Evolutionary conservation across 2,113 vertebrate species (phyloP).

Genomic region (Malaclemys terrapin): DNA sequence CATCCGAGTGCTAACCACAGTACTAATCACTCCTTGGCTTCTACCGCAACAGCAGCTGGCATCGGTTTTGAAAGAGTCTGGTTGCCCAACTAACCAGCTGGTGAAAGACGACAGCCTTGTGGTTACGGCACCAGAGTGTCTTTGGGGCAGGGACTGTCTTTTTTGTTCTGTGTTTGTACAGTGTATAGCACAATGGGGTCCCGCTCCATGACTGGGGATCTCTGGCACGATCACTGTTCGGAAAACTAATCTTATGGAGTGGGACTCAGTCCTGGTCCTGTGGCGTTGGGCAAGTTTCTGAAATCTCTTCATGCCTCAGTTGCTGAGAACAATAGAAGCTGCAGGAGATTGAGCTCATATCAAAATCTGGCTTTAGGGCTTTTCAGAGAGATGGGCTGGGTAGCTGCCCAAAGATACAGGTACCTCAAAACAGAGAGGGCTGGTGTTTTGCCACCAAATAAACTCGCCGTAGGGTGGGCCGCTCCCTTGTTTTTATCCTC

Average conservation of each 20-base stretch:
- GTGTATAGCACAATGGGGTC: not conserved
- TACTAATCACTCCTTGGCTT: not conserved
- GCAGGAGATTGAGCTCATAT: not conserved
- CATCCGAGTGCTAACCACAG: not conserved
- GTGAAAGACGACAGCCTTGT: not conserved
- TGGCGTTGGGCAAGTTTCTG: not conserved
- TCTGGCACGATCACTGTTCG: too few relatives aligned
- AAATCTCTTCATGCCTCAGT: not conserved
- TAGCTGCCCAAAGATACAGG: not conserved
- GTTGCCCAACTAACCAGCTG: not conserved
- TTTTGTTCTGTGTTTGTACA: not conserved
- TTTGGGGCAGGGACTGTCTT: not conserved
- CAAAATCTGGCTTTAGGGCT: not conserved
- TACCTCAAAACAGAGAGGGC: not conserved
- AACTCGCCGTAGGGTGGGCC: not conserved
- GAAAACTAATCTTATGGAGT: not conserved
- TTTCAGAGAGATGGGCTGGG: not conserved
- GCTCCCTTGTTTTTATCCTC: not conserved
- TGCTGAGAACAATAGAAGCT: not conserved
- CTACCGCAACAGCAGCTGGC: not conserved
- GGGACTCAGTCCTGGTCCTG: not conserved
- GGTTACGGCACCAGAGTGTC: not conserved
- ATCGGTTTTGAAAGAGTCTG: not conserved
- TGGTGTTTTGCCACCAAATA: not conserved
- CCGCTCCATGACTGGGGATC: not conserved